phyloP scores from a whole-genome alignment of 2,113 vertebrate species.

The Toxotes chatareus region DNA sequence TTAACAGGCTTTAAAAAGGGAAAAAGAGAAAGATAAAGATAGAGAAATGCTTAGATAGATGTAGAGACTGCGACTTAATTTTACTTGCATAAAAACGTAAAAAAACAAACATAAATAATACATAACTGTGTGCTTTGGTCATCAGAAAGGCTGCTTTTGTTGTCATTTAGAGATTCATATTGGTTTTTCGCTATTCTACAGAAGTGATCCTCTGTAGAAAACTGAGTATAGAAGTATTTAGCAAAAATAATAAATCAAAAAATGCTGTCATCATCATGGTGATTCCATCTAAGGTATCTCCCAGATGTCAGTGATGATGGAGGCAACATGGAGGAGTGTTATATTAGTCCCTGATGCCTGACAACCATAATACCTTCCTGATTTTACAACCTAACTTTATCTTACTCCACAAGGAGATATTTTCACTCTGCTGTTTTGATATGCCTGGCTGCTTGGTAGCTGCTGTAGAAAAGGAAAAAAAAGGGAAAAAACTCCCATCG shows the following conservation, averaged over 20 bases:
- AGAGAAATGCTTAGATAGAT: background rate
- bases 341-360: conserved; percentile 71
- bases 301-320: conserved; percentile 71
- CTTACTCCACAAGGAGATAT: conserved; percentile 65
- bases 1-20: conserved; percentile 45
- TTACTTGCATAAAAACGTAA: background rate
- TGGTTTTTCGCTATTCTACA: conserved; percentile 8
- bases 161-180: conserved; percentile 16
- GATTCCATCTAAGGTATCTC: conserved; percentile 65
- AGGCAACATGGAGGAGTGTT: conserved; percentile 58
- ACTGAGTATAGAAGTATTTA: conserved; percentile 39
- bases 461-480: conserved; percentile 12
- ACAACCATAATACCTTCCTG: conserved; percentile 56
- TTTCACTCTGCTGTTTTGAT: conserved; percentile 73
- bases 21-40: conserved; percentile 1
- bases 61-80: background rate
- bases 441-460: conserved; percentile 70
- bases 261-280: conserved; percentile 69
- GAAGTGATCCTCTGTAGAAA: background rate
- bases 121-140: background rate
- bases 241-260: conserved; percentile 56
- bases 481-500: conserved; percentile 21
- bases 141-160: background rate
- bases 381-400: conserved; percentile 65
- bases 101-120: background rate